These are phyloP conservation scores for Damaliscus lunatus DNA, from an alignment of 2,113 vertebrate genomes.

Conservation along the genomic window DNA sequence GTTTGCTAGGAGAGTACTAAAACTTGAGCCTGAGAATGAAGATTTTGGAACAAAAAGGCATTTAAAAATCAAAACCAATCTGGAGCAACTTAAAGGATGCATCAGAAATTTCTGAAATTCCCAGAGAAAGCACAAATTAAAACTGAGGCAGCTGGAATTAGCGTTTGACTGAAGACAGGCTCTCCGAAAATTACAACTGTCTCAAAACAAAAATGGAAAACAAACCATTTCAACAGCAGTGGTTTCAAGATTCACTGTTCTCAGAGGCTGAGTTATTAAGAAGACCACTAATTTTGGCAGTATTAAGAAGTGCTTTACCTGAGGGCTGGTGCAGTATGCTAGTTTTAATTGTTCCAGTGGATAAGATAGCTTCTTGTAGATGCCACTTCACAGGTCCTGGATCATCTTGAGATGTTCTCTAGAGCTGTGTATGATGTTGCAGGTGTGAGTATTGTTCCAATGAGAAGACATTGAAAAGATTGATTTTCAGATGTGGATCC, in stretches of 20 bases:
- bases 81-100: neutral
- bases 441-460: neutral
- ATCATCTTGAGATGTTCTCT: neutral
- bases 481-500: neutral
- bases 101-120: slow-evolving; percentile 9
- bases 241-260: neutral
- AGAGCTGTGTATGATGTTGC: neutral
- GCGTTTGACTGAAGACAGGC: neutral
- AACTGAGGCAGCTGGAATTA: neutral
- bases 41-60: neutral
- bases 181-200: slow-evolving; percentile 21
- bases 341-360: neutral
- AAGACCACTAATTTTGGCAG: neutral
- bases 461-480: neutral
- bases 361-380: neutral
- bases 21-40: neutral
- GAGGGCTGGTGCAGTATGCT: neutral
- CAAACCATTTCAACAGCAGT: neutral
- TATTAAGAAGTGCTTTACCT: neutral
- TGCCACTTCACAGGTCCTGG: neutral
- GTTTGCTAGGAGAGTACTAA: neutral
- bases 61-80: neutral
- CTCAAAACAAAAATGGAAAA: neutral
- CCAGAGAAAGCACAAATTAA: slow-evolving; percentile 21
- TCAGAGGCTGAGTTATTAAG: neutral